Evolutionary conservation across 1,140 invertebrate genomes (phyloP).

Genomic region (Diprion similis): DNA sequence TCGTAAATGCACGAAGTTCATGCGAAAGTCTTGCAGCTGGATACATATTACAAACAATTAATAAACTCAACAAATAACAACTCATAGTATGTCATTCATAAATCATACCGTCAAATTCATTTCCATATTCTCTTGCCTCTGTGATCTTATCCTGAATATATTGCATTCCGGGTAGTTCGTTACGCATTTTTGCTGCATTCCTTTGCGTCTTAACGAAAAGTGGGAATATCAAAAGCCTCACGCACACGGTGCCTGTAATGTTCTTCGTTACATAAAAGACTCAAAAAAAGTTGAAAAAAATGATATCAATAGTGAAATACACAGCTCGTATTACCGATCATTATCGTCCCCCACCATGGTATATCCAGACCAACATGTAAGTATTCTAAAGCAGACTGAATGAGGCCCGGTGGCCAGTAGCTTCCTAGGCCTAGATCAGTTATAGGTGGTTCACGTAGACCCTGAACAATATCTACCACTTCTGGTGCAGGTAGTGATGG

Average conservation of each 20-base stretch:
- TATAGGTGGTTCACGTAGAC: slow-evolving; percentile 78
- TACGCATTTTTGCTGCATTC: slow-evolving; percentile 80
- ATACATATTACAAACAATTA: slow-evolving; percentile 30
- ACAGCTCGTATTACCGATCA: slow-evolving; percentile 63
- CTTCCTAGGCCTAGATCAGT: slow-evolving; percentile 81
- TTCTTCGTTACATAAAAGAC: slow-evolving; percentile 17
- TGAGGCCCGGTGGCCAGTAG: slow-evolving; percentile 77
- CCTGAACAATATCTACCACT: slow-evolving; percentile 57
- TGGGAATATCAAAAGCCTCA: slow-evolving; percentile 82
- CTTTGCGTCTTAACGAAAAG: slow-evolving; percentile 80
- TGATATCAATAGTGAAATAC: slow-evolving; percentile 2
- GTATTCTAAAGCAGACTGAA: slow-evolving; percentile 82
- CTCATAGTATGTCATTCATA: slow-evolving; percentile 5
- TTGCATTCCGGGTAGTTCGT: slow-evolving; percentile 83
- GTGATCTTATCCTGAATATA: slow-evolving; percentile 81
- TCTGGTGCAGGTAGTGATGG: slow-evolving; percentile 39
- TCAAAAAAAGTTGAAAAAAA: slow-evolving; percentile 17
- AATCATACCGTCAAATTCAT: slow-evolving; percentile 74
- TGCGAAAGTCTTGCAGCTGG: slow-evolving; percentile 72
- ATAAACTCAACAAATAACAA: slow-evolving; percentile 16
- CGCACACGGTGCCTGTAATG: slow-evolving; percentile 74
- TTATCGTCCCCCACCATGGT: slow-evolving; percentile 92
- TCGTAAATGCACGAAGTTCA: slow-evolving; percentile 83
- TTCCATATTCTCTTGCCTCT: slow-evolving; percentile 80
- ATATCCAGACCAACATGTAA: slow-evolving; percentile 78